Conservation (phyloP, 2,113 vertebrate genomes). For the Grammomys dolichurus region DNA sequence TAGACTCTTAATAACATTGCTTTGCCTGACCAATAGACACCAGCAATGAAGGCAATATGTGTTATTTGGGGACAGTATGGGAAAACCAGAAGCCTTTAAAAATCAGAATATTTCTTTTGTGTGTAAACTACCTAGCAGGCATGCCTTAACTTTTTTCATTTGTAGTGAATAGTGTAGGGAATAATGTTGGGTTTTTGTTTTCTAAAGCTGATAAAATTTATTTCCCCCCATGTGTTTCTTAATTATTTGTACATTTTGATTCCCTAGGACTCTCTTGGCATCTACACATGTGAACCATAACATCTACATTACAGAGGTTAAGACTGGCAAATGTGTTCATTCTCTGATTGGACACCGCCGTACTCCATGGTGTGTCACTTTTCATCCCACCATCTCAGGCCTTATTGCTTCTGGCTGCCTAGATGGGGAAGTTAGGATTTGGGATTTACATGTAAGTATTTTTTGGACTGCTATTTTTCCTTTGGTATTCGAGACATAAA, state of each 20-base stretch:
- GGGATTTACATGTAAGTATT: slow-evolving; percentile 98
- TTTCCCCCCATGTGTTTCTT: not conserved
- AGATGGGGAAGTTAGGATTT: slow-evolving; percentile 99
- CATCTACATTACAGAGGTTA: slow-evolving; percentile 99
- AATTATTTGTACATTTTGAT: slow-evolving; percentile 58
- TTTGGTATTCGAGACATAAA: slow-evolving; percentile 48
- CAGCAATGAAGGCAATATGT: not conserved
- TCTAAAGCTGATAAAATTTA: slow-evolving; percentile 28
- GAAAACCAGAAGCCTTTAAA: slow-evolving; percentile 48
- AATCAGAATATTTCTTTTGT: slow-evolving; percentile 38
- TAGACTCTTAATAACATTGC: not conserved
- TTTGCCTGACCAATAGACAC: not conserved
- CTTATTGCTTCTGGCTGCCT: slow-evolving; percentile 99
- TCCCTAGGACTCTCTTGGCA: slow-evolving; percentile 95
- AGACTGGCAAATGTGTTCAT: slow-evolving; percentile 98
- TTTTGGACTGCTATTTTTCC: slow-evolving; percentile 36
- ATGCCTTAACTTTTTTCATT: not conserved
- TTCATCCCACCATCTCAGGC: slow-evolving; percentile 98
- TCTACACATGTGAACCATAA: slow-evolving; percentile 99
- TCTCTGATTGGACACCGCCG: slow-evolving; percentile 98
- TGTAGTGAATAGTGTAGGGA: not conserved
- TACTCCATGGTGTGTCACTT: slow-evolving; percentile 99
- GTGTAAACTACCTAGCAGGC: not conserved
- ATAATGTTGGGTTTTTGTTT: not conserved
- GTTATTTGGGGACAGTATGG: slow-evolving; percentile 28